Evolutionary conservation across 2,888 invertebrate genomes (phyloP).

Genomic region (Eumacrocentrus americanus): DNA sequence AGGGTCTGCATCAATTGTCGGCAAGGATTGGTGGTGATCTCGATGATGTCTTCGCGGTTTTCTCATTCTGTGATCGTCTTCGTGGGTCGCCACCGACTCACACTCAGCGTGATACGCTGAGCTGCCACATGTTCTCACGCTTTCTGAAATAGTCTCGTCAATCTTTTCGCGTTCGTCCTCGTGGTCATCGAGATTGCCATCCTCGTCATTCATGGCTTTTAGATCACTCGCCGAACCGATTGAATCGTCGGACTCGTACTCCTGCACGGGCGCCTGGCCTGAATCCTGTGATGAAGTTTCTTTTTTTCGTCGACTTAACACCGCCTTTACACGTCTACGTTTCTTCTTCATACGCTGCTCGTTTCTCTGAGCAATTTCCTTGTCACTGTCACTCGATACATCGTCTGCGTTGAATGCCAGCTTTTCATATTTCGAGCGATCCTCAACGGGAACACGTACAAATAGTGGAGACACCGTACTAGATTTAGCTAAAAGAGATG

Average conservation of each 20-base stretch:
- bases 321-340: constrained; percentile 49
- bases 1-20: constrained; percentile 52
- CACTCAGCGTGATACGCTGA: constrained; percentile 77
- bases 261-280: constrained; percentile 44
- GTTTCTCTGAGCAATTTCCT: constrained; percentile 54
- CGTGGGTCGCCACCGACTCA: constrained; percentile 72
- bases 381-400: constrained; percentile 63
- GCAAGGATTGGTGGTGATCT: constrained; percentile 50
- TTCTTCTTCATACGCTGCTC: constrained; percentile 59
- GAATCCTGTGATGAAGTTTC: constrained; percentile 26
- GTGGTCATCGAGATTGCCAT: constrained; percentile 52
- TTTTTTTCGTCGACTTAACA: constrained; percentile 38
- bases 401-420: constrained; percentile 68
- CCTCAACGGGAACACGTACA: constrained; percentile 70
- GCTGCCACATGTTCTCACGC: constrained; percentile 71
- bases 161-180: constrained; percentile 57
- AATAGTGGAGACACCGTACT: constrained; percentile 64
- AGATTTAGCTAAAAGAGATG: constrained; percentile 57
- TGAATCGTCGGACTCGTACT: constrained; percentile 69
- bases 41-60: constrained; percentile 59
- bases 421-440: constrained; percentile 80
- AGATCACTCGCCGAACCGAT: constrained; percentile 77
- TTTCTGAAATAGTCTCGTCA: constrained; percentile 69
- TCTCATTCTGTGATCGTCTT: constrained; percentile 65
- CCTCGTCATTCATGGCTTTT: constrained; percentile 64